These are phyloP conservation scores for Lophotis ruficrista DNA, from an alignment of 2,113 vertebrate genomes.

Conservation along the genomic window DNA sequence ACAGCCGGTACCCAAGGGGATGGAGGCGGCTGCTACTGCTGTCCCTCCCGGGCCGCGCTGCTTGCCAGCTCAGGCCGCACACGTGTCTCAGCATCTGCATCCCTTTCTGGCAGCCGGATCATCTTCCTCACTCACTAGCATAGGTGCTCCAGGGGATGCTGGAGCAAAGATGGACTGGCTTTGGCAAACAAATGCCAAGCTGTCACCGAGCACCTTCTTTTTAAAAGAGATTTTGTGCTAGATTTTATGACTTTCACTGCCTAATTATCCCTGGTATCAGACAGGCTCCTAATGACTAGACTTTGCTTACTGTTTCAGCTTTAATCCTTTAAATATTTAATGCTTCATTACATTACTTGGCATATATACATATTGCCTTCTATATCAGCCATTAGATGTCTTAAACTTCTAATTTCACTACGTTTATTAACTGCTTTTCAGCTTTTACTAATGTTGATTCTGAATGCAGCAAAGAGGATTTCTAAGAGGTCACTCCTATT, in stretches of 20 bases:
- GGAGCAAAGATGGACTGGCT: background rate
- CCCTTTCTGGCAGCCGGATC: background rate
- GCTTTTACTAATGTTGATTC: background rate
- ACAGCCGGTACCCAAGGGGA: background rate
- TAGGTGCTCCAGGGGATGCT: background rate
- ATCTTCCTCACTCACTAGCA: background rate
- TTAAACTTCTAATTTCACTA: background rate
- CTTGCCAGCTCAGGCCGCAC: background rate
- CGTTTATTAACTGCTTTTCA: background rate
- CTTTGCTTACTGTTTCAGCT: slow-evolving; percentile 39
- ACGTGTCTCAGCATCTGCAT: fast-evolving
- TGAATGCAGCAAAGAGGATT: background rate
- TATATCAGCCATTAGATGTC: background rate
- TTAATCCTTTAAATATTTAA: slow-evolving; percentile 56
- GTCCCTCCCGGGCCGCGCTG: background rate
- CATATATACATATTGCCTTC: background rate
- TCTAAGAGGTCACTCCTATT: background rate
- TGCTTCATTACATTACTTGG: slow-evolving; percentile 19
- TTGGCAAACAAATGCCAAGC: background rate
- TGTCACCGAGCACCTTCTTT: background rate
- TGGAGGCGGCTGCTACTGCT: fast-evolving
- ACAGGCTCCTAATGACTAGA: slow-evolving; percentile 35
- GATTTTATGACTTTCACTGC: background rate
- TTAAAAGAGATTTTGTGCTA: background rate
- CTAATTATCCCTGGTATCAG: slow-evolving; percentile 13